Evolutionary conservation across 2,113 vertebrate genomes (phyloP).

Genomic region (Zosterops japonicus): DNA sequence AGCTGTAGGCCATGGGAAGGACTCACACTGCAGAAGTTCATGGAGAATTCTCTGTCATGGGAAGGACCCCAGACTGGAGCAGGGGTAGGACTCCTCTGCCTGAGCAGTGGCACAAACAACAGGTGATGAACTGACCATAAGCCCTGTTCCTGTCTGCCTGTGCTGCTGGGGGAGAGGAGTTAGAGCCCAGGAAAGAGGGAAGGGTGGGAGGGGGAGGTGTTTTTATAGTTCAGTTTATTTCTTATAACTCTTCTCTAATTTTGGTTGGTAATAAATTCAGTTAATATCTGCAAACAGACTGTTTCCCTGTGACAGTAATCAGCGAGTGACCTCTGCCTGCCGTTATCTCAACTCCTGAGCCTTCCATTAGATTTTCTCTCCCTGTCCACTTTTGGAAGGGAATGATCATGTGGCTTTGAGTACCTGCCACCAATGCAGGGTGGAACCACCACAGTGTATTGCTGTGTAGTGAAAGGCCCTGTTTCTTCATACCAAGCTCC

Average conservation of each 20-base stretch:
- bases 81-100: not conserved
- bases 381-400: not conserved
- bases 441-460: accelerated
- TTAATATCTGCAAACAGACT: not conserved
- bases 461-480: not conserved
- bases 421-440: not conserved
- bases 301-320: not conserved
- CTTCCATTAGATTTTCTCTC: not conserved
- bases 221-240: not conserved
- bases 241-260: not conserved
- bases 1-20: not conserved
- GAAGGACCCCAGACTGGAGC: not conserved
- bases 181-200: not conserved
- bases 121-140: not conserved
- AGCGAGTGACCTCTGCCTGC: not conserved
- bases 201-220: too few species aligned
- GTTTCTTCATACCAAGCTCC: not conserved
- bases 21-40: not conserved
- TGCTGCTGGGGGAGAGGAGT: not conserved
- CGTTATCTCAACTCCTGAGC: not conserved
- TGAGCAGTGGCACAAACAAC: not conserved
- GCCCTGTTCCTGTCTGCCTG: not conserved
- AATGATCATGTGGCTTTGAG: not conserved
- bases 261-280: not conserved
- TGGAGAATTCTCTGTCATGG: not conserved